Conservation (phyloP, 2,797 vertebrate species). For the Acropternis orthonyx region DNA sequence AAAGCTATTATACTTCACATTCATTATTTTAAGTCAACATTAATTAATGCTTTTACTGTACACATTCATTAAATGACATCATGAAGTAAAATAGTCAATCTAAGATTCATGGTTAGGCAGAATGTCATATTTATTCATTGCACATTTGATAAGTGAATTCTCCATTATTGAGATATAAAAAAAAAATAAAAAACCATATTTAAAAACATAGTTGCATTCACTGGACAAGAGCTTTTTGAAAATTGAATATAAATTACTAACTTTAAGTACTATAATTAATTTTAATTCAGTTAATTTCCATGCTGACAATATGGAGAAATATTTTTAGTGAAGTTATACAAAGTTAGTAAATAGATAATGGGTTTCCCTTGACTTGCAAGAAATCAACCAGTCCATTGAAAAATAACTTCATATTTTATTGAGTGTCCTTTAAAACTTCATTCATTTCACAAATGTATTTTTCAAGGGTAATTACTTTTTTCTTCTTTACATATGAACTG, state of each 20-base stretch:
- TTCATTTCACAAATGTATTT: slow-evolving; percentile 51
- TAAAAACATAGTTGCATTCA: neutral
- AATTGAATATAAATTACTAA: neutral
- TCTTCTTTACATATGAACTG: slow-evolving; percentile 12
- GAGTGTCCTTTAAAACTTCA: slow-evolving; percentile 21
- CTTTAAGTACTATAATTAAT: neutral
- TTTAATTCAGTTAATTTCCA: neutral
- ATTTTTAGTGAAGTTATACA: neutral
- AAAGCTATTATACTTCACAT: neutral
- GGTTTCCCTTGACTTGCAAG: neutral
- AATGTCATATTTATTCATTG: slow-evolving; percentile 42
- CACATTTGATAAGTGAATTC: neutral
- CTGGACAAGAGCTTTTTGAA: neutral
- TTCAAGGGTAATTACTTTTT: slow-evolving; percentile 56
- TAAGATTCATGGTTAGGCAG: slow-evolving; percentile 1
- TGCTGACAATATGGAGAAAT: neutral
- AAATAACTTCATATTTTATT: slow-evolving; percentile 37
- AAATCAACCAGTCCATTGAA: neutral
- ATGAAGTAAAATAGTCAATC: slow-evolving; percentile 6
- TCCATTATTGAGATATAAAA: neutral
- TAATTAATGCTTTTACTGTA: neutral
- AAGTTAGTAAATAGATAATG: neutral
- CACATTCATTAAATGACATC: neutral
- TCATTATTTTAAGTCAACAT: slow-evolving; percentile 9
- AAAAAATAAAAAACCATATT: neutral